Evolutionary conservation across 2,888 invertebrate species (phyloP).

Genomic region (Cephus sareptanus): DNA sequence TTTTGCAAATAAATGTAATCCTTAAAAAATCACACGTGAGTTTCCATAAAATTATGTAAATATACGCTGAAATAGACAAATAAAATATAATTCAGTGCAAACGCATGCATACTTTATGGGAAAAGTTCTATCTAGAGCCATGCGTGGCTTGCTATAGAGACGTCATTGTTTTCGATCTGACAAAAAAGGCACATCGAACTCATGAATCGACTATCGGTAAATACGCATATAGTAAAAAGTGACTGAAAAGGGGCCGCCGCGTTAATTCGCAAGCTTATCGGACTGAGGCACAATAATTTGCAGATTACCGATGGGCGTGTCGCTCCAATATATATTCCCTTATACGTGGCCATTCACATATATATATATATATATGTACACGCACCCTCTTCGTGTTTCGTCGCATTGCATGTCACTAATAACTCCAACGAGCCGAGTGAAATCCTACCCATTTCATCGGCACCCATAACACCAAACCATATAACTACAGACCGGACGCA

Average conservation of each 20-base stretch:
- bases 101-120: too few species aligned
- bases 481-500: neutral
- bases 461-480: neutral
- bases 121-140: too few species aligned
- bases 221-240: neutral
- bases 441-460: neutral
- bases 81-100: too few species aligned
- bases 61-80: too few species aligned
- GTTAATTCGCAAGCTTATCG: neutral
- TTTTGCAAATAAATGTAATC: too few species aligned
- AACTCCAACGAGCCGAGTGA: neutral
- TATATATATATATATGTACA: neutral
- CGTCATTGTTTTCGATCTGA: too few species aligned
- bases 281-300: neutral
- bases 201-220: too few species aligned
- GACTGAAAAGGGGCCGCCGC: neutral
- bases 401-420: neutral
- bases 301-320: neutral
- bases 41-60: too few species aligned
- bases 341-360: neutral
- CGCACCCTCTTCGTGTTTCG: neutral
- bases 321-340: neutral
- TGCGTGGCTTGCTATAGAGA: too few species aligned
- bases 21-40: too few species aligned
- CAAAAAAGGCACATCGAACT: too few species aligned